phyloP scores from a whole-genome alignment of 2,888 invertebrate species.

The Leptodirus hochenwartii region DNA sequence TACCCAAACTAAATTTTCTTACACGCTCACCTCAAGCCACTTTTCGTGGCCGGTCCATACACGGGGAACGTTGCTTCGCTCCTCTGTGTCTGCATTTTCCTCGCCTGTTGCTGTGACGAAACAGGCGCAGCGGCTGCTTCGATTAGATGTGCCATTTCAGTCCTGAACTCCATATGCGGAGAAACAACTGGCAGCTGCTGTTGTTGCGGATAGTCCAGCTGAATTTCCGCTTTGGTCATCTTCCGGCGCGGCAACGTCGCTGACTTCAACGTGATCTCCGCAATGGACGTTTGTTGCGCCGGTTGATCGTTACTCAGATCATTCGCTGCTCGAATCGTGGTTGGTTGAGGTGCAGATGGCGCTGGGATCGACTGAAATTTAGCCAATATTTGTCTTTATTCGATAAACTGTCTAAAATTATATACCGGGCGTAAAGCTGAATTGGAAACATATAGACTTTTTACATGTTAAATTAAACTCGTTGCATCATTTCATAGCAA shows the following conservation, averaged over 20 bases:
- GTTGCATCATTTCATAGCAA: too few species aligned
- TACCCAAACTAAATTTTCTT: too few species aligned
- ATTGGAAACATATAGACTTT: too few species aligned
- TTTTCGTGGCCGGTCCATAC: constrained; percentile 19
- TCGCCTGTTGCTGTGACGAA: neutral
- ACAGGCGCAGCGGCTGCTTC: constrained; percentile 18
- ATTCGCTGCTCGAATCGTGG: constrained; percentile 10
- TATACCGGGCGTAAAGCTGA: too few species aligned
- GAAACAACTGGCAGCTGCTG: constrained; percentile 21
- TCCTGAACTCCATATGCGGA: constrained; percentile 32
- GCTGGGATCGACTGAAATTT: too few species aligned
- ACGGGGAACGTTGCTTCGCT: constrained; percentile 40
- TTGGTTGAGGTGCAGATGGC: constrained; percentile 20
- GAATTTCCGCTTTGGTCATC: constrained; percentile 44
- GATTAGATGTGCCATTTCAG: constrained; percentile 41
- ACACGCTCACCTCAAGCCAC: too few species aligned
- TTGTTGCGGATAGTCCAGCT: constrained; percentile 32
- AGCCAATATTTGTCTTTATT: too few species aligned
- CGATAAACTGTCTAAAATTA: too few species aligned
- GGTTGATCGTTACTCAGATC: constrained; percentile 14
- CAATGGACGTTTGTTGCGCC: constrained; percentile 37
- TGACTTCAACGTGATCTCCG: constrained; percentile 46
- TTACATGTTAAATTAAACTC: too few species aligned
- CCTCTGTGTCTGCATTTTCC: constrained; percentile 29
- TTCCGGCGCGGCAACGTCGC: constrained; percentile 47